These are phyloP conservation scores for Mobula birostris DNA, from an alignment of 2,113 vertebrate species.

Conservation along the genomic window DNA sequence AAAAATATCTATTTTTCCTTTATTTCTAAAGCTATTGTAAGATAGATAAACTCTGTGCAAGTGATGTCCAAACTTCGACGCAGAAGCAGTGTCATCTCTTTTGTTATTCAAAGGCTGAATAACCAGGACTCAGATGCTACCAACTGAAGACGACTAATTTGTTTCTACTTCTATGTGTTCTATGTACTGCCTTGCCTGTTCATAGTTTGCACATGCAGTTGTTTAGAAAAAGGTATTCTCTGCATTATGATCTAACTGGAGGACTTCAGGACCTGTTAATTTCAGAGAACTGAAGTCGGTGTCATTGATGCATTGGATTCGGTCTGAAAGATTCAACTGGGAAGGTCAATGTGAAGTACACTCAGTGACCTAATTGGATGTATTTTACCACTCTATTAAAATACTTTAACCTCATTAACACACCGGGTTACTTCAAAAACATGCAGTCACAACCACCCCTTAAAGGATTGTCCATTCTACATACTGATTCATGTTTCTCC, in stretches of 20 bases:
- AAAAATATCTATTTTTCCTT: neutral
- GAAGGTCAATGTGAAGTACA: neutral
- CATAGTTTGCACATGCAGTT: neutral
- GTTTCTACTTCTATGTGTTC: neutral
- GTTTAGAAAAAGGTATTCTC: neutral
- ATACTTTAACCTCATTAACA: no score
- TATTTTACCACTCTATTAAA: neutral
- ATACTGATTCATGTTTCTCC: no score
- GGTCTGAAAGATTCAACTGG: neutral
- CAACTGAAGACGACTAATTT: neutral
- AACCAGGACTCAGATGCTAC: no score
- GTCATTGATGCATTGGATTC: neutral
- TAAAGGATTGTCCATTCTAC: no score
- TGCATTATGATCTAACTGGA: neutral
- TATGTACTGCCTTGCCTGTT: neutral
- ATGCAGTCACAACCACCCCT: no score
- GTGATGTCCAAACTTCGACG: neutral
- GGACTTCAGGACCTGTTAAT: neutral
- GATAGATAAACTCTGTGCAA: neutral
- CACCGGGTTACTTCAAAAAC: no score
- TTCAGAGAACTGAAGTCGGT: neutral
- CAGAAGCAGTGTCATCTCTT: neutral
- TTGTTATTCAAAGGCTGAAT: no score
- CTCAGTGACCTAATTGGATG: neutral
- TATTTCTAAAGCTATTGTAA: neutral